Percentiles rank a stretch among this genome's conserved stretches.
Conservation (phyloP, 2,888 invertebrate species). For the Lutraria lutraria region DNA sequence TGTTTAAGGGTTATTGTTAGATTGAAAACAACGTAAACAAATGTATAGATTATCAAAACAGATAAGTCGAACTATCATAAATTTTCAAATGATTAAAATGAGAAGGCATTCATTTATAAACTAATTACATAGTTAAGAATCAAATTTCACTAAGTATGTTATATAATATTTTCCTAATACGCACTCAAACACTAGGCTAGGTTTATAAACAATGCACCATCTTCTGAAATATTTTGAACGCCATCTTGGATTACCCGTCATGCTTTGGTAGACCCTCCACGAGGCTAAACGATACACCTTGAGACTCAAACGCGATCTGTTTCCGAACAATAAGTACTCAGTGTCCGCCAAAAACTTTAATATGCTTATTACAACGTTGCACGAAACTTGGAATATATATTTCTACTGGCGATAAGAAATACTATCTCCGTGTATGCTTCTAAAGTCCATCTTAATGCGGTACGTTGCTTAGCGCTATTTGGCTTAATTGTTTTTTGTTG, state of each 20-base stretch:
- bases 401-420: conserved; percentile 56
- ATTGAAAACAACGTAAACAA: conserved; percentile 49
- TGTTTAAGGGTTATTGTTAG: conserved; percentile 47
- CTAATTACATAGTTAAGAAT: conserved; percentile 52
- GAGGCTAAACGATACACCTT: conserved; percentile 54
- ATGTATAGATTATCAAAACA: conserved; percentile 55
- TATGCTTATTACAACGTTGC: conserved; percentile 57
- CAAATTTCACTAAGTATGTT: conserved; percentile 49
- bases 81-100: conserved; percentile 46
- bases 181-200: conserved; percentile 33
- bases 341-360: conserved; percentile 55
- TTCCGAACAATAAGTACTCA: conserved; percentile 63
- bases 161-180: conserved; percentile 50
- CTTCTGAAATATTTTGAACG: conserved; percentile 67
- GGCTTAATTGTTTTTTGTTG: conserved; percentile 48
- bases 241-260: conserved; percentile 69
- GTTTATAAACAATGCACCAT: conserved; percentile 64
- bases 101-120: conserved; percentile 55
- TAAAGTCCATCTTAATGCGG: conserved; percentile 49
- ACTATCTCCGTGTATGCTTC: conserved; percentile 54
- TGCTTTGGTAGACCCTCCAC: conserved; percentile 69
- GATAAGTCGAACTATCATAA: conserved; percentile 51
- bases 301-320: conserved; percentile 66
- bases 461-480: conserved; percentile 48
- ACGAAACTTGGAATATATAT: conserved; percentile 61